A percentile compares a stretch with the other conserved stretches of the same genome.
Conservation (phyloP, 2,797 vertebrate species). For the Sparus aurata region DNA sequence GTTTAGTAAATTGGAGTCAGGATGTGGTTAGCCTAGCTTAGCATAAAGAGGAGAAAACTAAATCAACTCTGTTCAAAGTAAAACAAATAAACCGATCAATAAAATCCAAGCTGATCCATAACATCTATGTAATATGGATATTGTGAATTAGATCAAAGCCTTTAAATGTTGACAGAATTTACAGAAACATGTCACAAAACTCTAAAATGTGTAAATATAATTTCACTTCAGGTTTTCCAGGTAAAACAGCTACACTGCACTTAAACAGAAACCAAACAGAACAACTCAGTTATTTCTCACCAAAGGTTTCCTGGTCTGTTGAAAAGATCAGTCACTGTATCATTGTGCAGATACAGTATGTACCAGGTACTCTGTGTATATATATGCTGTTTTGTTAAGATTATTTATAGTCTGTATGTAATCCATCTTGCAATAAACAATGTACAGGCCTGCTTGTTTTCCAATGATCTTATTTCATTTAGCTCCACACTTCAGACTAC, state of each 20-base stretch:
- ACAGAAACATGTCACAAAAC: background rate
- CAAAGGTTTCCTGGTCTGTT: conserved; percentile 20
- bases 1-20: background rate
- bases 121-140: background rate
- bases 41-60: background rate
- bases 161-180: background rate
- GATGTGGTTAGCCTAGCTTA: background rate
- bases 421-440: conserved; percentile 35
- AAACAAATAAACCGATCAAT: background rate
- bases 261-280: background rate
- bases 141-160: background rate
- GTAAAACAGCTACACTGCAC: background rate
- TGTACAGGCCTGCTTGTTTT: conserved; percentile 11
- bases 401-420: conserved; percentile 47
- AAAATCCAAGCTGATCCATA: background rate
- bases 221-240: background rate
- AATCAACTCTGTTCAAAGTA: background rate
- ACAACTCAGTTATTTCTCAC: background rate
- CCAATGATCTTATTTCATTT: conserved; percentile 11
- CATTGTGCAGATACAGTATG: conserved; percentile 28
- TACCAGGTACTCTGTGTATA: conserved; percentile 46
- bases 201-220: background rate
- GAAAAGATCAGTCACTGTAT: conserved; percentile 21
- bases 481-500: background rate
- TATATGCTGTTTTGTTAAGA: conserved; percentile 41